Base-by-base conservation (phyloP, 2,888 invertebrate genomes). In the Euzophera pinguis region DNA sequence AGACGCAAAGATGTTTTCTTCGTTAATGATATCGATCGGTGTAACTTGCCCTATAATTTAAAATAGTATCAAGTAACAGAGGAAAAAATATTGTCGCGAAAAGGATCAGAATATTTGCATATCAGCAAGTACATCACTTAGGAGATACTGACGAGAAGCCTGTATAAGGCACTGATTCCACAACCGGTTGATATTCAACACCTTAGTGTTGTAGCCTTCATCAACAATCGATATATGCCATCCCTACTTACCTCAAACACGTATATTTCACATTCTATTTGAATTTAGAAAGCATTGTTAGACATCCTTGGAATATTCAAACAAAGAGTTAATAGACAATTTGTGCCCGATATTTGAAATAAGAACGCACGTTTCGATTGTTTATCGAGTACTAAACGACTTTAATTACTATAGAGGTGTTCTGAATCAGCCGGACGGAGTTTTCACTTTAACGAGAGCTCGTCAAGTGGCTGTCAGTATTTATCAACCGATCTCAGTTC, bases 111-210 rank as follows among this genome's bases (percentile, higher is more conserved):
- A 32, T 42, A 53, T 54, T 55, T 45, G 52, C 50, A 47, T 54
- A 45, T 50, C 43, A 51, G 38, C 42, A 17, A 47, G 54, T 38
- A 49, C 57, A 56, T 54, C 41, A 57, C 49, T 50, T 45, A 50
- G 45, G 42, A 54, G 55, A 58, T 54, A 54, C 49, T 66, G 65
- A 63, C 58, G 60, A 58, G 80, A 81, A 84, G 78, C 78, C 84
- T 78, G 67, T 78, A 73, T 75, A 75, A 78, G 73, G 75, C 75
- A 69, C 72, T 78, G 77, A 82, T 78, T 78, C 74, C 62, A 67
- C 73, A 73, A 80, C 85, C 81, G 75, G 79, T 78, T 78, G 82
- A 78, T 81, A 82, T 75, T 73, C 73, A 72, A 82, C 65, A 81
- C 81, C 64, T 55, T 75, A 84, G 83, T 69, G 84, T 73, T 67